Base-by-base conservation (phyloP, 1,140 invertebrate genomes). In the Ephestia elutella region DNA sequence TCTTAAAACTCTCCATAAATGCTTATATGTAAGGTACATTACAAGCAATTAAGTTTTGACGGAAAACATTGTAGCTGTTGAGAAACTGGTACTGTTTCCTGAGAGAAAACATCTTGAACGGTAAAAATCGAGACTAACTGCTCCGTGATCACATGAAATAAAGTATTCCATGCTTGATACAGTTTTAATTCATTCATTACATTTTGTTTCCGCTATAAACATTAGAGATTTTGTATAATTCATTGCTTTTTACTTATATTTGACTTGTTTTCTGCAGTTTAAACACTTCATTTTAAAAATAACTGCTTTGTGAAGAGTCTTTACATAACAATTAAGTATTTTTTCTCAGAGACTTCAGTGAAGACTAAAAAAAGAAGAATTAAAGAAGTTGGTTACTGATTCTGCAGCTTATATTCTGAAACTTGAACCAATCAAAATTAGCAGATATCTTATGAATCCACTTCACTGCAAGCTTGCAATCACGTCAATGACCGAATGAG, bases 181-280 rank as follows among this genome's bases (percentile, higher is more conserved):
- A 44, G 38, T 44, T 44, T 44, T 44, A 44, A 44, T 44, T 15
- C 13, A 44, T 44, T 44, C 38, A 44, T 44, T 44, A 44, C 38
- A 44, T 44, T 44, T 15, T 44, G 38, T 44, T 44, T 44, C 38
- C 38, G 38, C n/a, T 15, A 15, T 44, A 2, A 44, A 44, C 38
- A 15, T n/a, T 17, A 15, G 3, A 35, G 10, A 9, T 15, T 44
- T 9, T 38, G 5, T 17, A 44, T 44, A 7, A 32, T 25, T 25
- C 2, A 25, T 7, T 8, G 30, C 30, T 32, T 32, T 32, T 32
- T 7, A 32, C 7, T 25, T 7, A 25, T 25, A 25, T n/a, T n/a
- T n/a, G n/a, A n/a, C n/a, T n/a, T n/a, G 21, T 25, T 3, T 25
- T 25, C 21, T 25, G 2, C 21, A 25, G n/a, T n/a, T n/a, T n/a